Conservation (phyloP, 2,113 vertebrate genomes). For the Amphilophus citrinellus region DNA sequence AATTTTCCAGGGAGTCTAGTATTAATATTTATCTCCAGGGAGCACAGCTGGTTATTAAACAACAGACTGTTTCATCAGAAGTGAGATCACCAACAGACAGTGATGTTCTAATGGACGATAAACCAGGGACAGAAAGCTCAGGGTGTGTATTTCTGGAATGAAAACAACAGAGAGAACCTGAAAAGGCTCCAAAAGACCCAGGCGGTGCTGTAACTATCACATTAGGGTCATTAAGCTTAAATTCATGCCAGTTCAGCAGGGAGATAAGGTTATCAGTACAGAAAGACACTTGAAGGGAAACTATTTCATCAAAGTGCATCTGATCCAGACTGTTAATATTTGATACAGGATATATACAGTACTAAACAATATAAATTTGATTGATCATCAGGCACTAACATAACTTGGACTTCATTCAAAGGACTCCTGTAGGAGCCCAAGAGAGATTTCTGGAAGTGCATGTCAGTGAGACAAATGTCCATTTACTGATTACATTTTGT, state of each 20-base stretch:
- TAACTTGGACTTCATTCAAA: neutral
- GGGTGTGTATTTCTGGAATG: slow-evolving; percentile 28
- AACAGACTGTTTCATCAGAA: slow-evolving; percentile 51
- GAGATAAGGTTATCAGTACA: neutral
- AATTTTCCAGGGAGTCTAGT: slow-evolving; percentile 5
- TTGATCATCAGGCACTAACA: neutral
- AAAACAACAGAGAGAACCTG: neutral
- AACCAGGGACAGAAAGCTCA: slow-evolving; percentile 40
- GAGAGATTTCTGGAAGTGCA: neutral
- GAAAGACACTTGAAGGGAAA: neutral
- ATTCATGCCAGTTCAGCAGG: neutral
- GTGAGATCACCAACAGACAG: slow-evolving; percentile 42
- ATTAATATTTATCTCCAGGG: neutral
- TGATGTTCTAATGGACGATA: slow-evolving; percentile 23
- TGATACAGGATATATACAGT: neutral
- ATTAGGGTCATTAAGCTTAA: neutral
- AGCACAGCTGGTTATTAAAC: slow-evolving; percentile 67
- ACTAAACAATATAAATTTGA: neutral
- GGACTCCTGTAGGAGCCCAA: neutral
- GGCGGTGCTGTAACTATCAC: neutral
- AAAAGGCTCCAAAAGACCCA: neutral
- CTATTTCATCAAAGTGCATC: slow-evolving; percentile 21
- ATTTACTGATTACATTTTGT: neutral
- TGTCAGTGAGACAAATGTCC: neutral
- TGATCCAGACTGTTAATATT: slow-evolving; percentile 14